These are phyloP conservation scores for Lasioglossum figueresi DNA, from an alignment of 2,888 invertebrate genomes.

Conservation along the genomic window DNA sequence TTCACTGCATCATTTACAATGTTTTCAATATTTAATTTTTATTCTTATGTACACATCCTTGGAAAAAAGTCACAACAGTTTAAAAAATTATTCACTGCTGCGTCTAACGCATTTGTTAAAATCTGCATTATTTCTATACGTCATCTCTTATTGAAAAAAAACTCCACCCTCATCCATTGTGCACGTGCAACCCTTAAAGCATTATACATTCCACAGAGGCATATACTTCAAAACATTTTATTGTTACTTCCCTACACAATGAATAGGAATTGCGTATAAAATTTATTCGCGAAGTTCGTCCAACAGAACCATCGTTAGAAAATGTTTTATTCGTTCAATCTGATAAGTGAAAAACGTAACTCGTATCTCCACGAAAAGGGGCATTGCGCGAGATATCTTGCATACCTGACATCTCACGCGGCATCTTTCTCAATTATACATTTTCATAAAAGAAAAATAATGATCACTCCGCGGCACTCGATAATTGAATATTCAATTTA, in stretches of 20 bases:
- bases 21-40: neutral
- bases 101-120: too few relatives aligned
- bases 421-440: neutral
- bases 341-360: neutral
- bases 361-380: neutral
- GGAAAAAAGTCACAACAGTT: neutral
- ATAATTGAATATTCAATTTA: neutral
- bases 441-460: neutral
- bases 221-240: neutral
- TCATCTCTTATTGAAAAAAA: neutral
- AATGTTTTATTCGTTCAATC: conserved; percentile 1
- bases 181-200: neutral
- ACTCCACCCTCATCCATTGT: neutral
- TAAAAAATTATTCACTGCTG: neutral
- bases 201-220: neutral
- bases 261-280: neutral
- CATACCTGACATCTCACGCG: neutral
- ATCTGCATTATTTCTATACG: too few relatives aligned
- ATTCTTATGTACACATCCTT: neutral
- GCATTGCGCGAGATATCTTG: neutral
- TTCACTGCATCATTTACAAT: neutral
- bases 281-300: neutral
- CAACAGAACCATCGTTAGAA: neutral
- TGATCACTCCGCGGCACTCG: neutral
- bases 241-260: neutral